Evolutionary conservation across 1,140 invertebrate species (phyloP).

Genomic region (Helicorthomorpha holstii): DNA sequence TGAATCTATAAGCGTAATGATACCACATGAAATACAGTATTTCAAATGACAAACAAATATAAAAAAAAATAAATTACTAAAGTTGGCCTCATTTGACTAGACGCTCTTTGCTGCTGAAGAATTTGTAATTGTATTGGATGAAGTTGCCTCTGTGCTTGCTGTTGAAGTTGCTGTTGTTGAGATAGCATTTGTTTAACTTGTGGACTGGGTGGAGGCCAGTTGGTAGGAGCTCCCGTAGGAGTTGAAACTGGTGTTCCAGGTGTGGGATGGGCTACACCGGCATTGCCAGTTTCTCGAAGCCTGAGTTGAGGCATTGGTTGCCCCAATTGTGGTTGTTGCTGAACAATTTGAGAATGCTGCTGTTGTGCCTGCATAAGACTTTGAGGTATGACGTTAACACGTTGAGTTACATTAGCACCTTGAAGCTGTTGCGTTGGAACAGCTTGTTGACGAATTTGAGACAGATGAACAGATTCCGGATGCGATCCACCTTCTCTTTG

Average conservation of each 20-base stretch:
- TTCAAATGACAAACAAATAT: too few species aligned
- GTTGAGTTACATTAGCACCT: too few species aligned
- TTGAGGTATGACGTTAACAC: too few species aligned
- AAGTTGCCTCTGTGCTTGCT: not conserved
- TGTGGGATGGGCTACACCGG: too few species aligned
- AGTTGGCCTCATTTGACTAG: too few species aligned
- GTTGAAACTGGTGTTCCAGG: constrained; percentile 6
- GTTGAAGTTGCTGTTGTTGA: constrained; percentile 4
- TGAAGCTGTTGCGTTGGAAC: not conserved
- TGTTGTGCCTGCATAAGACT: constrained; percentile 10
- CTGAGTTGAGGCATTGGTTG: too few species aligned
- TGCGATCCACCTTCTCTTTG: too few species aligned
- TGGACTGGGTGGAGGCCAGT: constrained; percentile 11
- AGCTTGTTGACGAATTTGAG: constrained; percentile 11
- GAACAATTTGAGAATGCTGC: constrained; percentile 14
- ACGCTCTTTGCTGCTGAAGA: constrained; percentile 14
- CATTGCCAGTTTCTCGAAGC: too few species aligned
- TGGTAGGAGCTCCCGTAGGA: constrained; percentile 3
- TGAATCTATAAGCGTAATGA: too few species aligned
- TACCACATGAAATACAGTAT: not conserved
- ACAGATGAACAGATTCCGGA: constrained; percentile 8
- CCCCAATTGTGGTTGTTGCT: constrained; percentile 10
- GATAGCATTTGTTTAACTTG: constrained; percentile 10
- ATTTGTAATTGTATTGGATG: constrained; percentile 19
- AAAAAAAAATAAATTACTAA: too few species aligned